Percentiles rank a stretch among this genome's conserved stretches.
These are phyloP conservation scores for Leptinotarsa lineolata DNA, from an alignment of 1,140 invertebrate genomes.

Conservation along the genomic window DNA sequence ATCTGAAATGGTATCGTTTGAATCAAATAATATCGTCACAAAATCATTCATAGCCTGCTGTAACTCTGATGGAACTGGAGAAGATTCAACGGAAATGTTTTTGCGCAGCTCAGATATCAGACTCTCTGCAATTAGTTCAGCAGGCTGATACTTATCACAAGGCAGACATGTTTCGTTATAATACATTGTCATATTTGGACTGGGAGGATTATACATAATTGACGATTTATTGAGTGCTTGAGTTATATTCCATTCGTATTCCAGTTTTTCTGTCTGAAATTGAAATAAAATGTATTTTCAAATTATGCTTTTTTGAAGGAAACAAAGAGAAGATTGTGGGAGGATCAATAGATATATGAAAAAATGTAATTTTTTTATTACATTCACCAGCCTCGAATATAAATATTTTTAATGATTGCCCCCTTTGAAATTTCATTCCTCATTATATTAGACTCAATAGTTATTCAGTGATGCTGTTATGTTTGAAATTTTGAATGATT, in stretches of 20 bases:
- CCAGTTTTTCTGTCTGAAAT: slow-evolving; percentile 1
- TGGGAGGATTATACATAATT: not conserved
- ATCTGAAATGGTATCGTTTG: no score
- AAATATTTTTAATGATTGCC: no score
- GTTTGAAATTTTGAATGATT: no score
- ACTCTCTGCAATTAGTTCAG: not conserved
- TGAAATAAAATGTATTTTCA: not conserved
- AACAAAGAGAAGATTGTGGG: no score
- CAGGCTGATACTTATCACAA: not conserved
- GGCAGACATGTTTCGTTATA: not conserved
- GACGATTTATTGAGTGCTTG: not conserved
- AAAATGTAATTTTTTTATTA: no score
- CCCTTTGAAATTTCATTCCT: no score
- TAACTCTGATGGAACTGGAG: not conserved
- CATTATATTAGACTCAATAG: no score
- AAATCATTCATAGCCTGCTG: not conserved
- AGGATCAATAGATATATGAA: no score
- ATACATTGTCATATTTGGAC: not conserved
- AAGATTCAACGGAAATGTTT: not conserved
- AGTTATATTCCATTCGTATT: not conserved
- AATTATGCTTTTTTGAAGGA: no score
- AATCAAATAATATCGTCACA: no score
- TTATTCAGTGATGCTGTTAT: no score
- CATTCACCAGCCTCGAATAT: no score
- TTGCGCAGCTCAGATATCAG: not conserved